Evolutionary conservation across 2,888 invertebrate species (phyloP), one percentile per base, ranked within the genome.

Genomic region (Cabera pusaria): DNA sequence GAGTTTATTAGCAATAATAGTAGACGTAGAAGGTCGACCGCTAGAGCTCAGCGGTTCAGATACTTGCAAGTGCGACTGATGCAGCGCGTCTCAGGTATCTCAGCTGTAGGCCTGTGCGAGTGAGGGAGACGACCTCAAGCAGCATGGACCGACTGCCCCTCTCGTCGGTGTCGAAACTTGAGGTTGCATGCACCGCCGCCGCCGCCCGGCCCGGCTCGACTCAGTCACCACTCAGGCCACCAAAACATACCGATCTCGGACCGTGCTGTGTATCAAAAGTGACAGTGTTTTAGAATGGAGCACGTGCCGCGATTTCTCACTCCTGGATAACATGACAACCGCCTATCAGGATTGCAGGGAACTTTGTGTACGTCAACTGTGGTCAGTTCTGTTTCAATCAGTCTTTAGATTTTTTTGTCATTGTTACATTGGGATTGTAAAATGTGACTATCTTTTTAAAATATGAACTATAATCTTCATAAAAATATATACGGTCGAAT

Each of bases 1-100:
- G 55, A 64, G 66, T 70, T 77, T 79, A 80, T 81, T 79, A 83
- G 80, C 80, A 83, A 84, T 81, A 81, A 79, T 75, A 70, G 77
- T 79, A 68, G 70, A 66, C 61, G 64, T 64, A 67, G 82, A 86
- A 87, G 87, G 87, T 84, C 84, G 70, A 48, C 82, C 69, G 72
- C 69, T 80, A 70, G 67, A 67, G 59, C 59, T 60, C 56, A 40
- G 38, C 32, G 53, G 7, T 26, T 18, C 7, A 42, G 38, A 54
- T 58, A 52, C 66, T 60, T 71, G 66, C 69, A 71, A 67, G n/a
- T n/a, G n/a, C n/a, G n/a, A n/a, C 53, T 58, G 54, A 49, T 60
- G 51, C 50, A 35, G 54, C 54, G 54, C 10, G 56, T 81, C 69
- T 74, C 77, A 49, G n/a, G 28, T 27, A 41, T 40, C 37, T 11